A percentile compares a stretch with the other conserved stretches of the same genome.
Conservation (phyloP, 2,113 vertebrate species). For the Ovibos moschatus region DNA sequence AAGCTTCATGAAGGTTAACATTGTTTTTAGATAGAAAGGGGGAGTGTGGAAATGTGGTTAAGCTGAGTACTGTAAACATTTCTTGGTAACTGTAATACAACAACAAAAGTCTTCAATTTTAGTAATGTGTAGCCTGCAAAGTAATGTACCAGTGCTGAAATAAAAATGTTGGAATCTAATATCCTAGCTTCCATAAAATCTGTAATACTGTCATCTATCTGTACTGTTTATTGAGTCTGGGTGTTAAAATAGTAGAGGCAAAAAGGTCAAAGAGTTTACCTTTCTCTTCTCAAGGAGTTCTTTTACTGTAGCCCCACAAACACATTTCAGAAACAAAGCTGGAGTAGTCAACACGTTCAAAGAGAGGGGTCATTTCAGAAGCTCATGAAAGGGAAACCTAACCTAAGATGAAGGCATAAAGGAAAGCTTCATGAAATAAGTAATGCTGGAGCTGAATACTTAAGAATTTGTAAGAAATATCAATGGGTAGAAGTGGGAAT, state of each 20-base stretch:
- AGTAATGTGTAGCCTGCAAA: neutral
- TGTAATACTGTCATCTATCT: neutral
- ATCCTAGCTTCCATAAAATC: neutral
- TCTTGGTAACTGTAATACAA: neutral
- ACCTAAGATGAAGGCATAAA: neutral
- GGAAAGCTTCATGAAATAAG: neutral
- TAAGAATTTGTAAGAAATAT: neutral
- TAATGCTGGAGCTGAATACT: neutral
- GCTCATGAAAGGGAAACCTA: neutral
- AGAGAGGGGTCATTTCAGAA: neutral
- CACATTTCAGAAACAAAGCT: neutral
- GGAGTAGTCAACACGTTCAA: neutral
- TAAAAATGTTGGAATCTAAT: neutral
- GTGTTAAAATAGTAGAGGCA: neutral
- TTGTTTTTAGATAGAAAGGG: neutral
- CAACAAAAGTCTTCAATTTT: neutral
- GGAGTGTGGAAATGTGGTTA: neutral
- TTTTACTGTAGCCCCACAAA: neutral
- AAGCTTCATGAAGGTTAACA: neutral
- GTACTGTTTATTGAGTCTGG: neutral
- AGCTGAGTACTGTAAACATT: neutral
- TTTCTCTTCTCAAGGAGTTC: neutral
- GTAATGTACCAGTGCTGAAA: neutral
- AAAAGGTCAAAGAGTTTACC: neutral
- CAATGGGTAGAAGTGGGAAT: neutral